These are phyloP conservation scores for Oncorhynchus nerka DNA, from an alignment of 2,113 vertebrate genomes.

Conservation along the genomic window DNA sequence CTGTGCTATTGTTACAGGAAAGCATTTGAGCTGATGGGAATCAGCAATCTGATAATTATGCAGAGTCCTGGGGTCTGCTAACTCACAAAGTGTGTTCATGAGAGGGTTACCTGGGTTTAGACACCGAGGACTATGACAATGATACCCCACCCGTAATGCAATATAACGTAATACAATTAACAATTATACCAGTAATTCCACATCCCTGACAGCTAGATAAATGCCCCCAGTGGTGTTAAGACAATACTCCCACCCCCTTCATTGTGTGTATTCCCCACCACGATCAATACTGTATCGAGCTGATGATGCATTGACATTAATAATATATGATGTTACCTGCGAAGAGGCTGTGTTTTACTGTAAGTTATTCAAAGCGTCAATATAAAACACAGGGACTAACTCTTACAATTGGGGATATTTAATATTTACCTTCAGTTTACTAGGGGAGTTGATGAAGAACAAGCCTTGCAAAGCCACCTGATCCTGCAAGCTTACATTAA, in stretches of 20 bases:
- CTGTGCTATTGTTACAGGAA: too few relatives aligned
- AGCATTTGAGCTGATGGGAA: background rate
- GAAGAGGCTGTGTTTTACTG: conserved; percentile 3
- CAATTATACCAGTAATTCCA: background rate
- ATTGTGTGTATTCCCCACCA: background rate
- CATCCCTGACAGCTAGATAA: background rate
- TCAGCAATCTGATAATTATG: background rate
- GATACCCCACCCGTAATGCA: too few relatives aligned
- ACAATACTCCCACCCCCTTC: background rate
- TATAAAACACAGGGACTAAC: too few relatives aligned
- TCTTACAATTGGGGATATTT: too few relatives aligned
- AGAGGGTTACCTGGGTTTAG: too few relatives aligned
- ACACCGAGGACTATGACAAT: too few relatives aligned
- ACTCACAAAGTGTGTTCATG: background rate
- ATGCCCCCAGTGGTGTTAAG: background rate
- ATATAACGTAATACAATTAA: too few relatives aligned
- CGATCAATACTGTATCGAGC: conserved; percentile 24
- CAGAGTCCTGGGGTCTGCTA: background rate
- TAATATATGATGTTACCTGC: conserved; percentile 13
- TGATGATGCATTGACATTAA: conserved; percentile 17
- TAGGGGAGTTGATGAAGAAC: too few relatives aligned
- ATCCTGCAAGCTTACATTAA: too few relatives aligned
- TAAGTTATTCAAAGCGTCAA: too few relatives aligned
- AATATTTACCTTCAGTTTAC: too few relatives aligned
- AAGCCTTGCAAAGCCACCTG: too few relatives aligned